Percentiles rank a stretch among this genome's conserved stretches.
These are phyloP conservation scores for Halocynthia aurantium DNA, from an alignment of 23 tunicate genomes.

Conservation along the genomic window DNA sequence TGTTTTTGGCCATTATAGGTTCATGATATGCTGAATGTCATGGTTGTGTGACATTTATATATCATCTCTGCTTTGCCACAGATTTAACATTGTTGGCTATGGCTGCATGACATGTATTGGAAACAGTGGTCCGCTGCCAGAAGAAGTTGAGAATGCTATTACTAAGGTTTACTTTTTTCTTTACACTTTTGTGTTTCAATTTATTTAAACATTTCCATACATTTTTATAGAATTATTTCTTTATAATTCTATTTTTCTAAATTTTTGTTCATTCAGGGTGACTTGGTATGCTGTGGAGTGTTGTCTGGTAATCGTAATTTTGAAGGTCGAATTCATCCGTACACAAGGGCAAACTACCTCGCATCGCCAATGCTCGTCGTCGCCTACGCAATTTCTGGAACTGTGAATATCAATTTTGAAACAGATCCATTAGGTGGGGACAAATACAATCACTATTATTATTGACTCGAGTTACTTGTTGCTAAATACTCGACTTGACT, in stretches of 20 bases:
- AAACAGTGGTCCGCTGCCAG: conserved; percentile 96
- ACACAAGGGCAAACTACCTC: conserved; percentile 95
- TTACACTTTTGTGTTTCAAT: no score
- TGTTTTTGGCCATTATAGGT: background rate
- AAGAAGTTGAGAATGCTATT: conserved; percentile 68
- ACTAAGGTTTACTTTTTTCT: conserved; percentile 30
- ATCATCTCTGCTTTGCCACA: background rate
- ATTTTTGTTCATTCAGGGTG: conserved; percentile 37
- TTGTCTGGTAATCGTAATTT: conserved; percentile 96
- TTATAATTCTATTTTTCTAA: no score
- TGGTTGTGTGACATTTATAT: no score
- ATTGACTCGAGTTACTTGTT: no score
- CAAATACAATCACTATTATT: no score
- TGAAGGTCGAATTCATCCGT: conserved; percentile 92
- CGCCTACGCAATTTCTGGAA: conserved; percentile 95
- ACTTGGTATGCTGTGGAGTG: conserved; percentile 87
- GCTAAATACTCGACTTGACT: no score
- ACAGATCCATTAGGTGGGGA: conserved; percentile 79
- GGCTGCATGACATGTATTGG: conserved; percentile 99
- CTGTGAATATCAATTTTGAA: conserved; percentile 80
- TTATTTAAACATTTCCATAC: background rate
- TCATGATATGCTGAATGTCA: background rate
- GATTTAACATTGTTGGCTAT: conserved; percentile 89
- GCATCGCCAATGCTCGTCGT: conserved; percentile 98
- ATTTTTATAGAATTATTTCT: background rate